These are phyloP conservation scores for Romanogobio albipinnatus DNA, from an alignment of 2,113 vertebrate species.

Conservation along the genomic window DNA sequence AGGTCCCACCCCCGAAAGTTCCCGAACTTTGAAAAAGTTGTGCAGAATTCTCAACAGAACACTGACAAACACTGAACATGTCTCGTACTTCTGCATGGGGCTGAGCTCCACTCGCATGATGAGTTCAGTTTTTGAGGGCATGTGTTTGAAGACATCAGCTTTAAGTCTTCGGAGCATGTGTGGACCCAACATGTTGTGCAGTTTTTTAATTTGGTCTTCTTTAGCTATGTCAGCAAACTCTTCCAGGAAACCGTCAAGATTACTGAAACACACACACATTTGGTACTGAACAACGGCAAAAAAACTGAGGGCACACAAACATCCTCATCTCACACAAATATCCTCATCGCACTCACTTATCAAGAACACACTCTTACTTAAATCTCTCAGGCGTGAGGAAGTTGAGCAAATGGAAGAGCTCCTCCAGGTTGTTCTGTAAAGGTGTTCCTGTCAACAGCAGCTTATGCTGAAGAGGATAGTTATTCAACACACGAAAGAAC, in stretches of 20 bases:
- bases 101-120: constrained; percentile 96
- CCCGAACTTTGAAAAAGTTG: no score
- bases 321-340: background rate
- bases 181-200: constrained; percentile 96
- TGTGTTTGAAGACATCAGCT: constrained; percentile 98
- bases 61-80: background rate
- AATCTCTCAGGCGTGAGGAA: constrained; percentile 95
- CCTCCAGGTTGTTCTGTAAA: constrained; percentile 96
- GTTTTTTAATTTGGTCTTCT: constrained; percentile 98
- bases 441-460: constrained; percentile 94
- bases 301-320: background rate
- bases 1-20: no score
- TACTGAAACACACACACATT: constrained; percentile 75
- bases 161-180: constrained; percentile 97
- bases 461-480: constrained; percentile 95
- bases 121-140: constrained; percentile 96
- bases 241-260: constrained; percentile 95
- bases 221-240: constrained; percentile 99
- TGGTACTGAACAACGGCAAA: background rate
- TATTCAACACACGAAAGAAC: constrained; percentile 96
- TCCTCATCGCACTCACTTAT: background rate
- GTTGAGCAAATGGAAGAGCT: constrained; percentile 95
- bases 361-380: constrained; percentile 81
- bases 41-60: background rate
- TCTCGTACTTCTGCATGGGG: constrained; percentile 94